phyloP scores from a whole-genome alignment of 2,113 vertebrate genomes.

The Anguilla japonica region DNA sequence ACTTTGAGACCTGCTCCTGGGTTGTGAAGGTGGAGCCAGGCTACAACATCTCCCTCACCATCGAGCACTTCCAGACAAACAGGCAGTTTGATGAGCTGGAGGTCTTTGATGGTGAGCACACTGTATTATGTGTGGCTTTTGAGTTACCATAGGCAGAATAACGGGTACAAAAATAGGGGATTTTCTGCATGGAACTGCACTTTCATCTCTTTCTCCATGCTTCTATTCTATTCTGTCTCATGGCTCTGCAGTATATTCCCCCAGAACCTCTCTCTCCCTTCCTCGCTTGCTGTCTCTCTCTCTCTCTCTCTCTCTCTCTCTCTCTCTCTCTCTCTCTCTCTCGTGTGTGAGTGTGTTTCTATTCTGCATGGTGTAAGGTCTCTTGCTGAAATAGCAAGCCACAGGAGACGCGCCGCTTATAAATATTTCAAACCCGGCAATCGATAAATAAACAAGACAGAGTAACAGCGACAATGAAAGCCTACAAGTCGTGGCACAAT shows the following conservation, averaged over 20 bases:
- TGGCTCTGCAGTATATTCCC: neutral
- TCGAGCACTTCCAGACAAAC: conserved; percentile 95
- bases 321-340: conserved; percentile 2
- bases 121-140: neutral
- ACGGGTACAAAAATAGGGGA: no score
- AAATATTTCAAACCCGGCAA: conserved; percentile 26
- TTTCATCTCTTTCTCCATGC: conserved; percentile 1
- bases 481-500: neutral
- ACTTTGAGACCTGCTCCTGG: conserved; percentile 97
- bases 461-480: neutral
- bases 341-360: neutral
- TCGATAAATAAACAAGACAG: conserved; percentile 25
- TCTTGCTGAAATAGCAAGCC: conserved; percentile 7
- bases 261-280: neutral
- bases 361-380: neutral
- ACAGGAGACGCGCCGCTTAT: neutral
- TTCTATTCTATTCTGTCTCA: neutral
- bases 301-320: neutral
- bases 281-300: conserved; percentile 12
- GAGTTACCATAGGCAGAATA: neutral
- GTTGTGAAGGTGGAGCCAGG: conserved; percentile 86
- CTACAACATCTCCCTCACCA: conserved; percentile 88
- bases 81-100: conserved; percentile 95
- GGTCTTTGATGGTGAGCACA: conserved; percentile 87
- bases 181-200: neutral